Evolutionary conservation across 2,888 invertebrate species (phyloP).

Genomic region (Adineta ricciae): DNA sequence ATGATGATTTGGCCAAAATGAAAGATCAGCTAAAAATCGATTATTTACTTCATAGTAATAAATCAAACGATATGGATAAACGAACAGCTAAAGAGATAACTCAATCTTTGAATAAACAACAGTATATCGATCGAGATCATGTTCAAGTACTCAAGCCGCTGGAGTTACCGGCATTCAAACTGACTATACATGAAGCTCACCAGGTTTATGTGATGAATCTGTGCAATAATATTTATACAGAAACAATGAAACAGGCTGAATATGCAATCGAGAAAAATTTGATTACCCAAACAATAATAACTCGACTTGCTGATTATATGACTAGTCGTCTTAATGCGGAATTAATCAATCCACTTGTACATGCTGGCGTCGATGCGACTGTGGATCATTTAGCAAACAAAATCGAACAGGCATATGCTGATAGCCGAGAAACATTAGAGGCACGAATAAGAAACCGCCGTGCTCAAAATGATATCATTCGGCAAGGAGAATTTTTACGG

Average conservation of each 20-base stretch:
- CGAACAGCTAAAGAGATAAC: background rate
- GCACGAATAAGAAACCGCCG: background rate
- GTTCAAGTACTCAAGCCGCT: background rate
- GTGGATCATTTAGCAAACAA: background rate
- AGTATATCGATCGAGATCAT: background rate
- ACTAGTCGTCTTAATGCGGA: background rate
- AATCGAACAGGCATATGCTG: background rate
- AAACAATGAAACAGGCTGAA: background rate
- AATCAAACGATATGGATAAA: background rate
- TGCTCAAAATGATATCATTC: conserved; percentile 11
- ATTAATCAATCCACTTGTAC: background rate
- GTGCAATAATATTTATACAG: background rate
- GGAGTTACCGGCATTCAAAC: background rate
- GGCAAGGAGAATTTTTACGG: background rate
- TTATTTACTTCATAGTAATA: background rate
- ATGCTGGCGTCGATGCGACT: background rate
- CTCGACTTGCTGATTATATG: background rate
- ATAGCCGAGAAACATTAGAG: background rate
- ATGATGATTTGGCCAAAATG: background rate
- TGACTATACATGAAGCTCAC: background rate
- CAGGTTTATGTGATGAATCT: background rate
- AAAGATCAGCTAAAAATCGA: background rate
- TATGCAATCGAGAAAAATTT: background rate
- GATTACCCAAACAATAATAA: background rate
- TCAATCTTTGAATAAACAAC: background rate